A percentile compares a stretch with the other conserved stretches of the same genome.
phyloP scores from a whole-genome alignment of 2,797 vertebrate genomes.

The Eulemur rubriventer region DNA sequence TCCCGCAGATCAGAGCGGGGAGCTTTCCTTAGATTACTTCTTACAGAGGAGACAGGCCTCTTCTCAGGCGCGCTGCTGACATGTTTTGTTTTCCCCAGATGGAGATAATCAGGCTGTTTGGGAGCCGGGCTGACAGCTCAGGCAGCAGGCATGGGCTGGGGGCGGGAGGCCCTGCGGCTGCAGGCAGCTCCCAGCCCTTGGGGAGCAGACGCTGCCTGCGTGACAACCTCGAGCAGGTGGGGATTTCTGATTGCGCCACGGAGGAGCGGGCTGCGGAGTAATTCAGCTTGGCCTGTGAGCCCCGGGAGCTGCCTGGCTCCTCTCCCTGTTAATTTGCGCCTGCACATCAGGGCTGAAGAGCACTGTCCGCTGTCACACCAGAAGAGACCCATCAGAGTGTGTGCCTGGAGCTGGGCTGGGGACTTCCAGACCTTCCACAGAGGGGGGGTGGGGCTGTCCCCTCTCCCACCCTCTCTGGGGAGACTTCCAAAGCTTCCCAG shows the following conservation, averaged over 20 bases:
- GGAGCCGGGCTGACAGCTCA: conserved; percentile 72
- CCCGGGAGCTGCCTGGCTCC: not conserved
- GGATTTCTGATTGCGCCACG: not conserved
- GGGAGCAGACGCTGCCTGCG: conserved; percentile 27
- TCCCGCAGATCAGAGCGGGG: not conserved
- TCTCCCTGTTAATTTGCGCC: not conserved
- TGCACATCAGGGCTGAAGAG: not conserved
- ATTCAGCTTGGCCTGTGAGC: not conserved
- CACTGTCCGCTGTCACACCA: not conserved
- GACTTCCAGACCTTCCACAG: not conserved
- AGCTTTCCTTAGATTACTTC: conserved; percentile 1
- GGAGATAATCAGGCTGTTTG: conserved; percentile 75
- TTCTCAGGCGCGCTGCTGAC: conserved; percentile 58
- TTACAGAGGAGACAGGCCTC: conserved; percentile 62
- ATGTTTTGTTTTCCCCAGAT: conserved; percentile 77
- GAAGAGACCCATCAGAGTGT: not conserved
- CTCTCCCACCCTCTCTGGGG: not conserved
- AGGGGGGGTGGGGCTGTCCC: not conserved
- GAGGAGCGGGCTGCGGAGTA: not conserved
- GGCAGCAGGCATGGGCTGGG: conserved; percentile 56
- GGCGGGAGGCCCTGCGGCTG: conserved; percentile 34
- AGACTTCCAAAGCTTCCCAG: not conserved
- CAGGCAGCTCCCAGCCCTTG: conserved; percentile 29
- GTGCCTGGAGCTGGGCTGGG: not conserved
- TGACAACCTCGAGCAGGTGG: conserved; percentile 59